A percentile compares a stretch with the other conserved stretches of the same genome.
Conservation (phyloP, 1,140 invertebrate genomes). For the Sarcophaga bullata region DNA sequence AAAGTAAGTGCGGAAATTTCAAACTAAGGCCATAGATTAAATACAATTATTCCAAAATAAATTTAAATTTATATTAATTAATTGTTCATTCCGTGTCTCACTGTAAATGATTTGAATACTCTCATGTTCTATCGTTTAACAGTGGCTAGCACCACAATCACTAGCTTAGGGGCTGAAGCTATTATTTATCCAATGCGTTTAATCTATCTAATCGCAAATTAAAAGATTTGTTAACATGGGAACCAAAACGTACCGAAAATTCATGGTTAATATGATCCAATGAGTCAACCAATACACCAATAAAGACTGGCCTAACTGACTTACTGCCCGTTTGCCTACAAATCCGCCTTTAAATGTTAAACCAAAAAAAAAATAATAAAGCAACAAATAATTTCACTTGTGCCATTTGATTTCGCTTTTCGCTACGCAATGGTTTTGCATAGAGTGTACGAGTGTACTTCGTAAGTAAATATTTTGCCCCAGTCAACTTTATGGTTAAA, state of each 20-base stretch:
- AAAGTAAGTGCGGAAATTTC: too few relatives aligned
- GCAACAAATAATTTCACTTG: background rate
- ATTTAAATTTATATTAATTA: too few relatives aligned
- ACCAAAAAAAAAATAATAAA: background rate
- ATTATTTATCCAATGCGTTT: conserved; percentile 32
- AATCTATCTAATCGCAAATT: conserved; percentile 33
- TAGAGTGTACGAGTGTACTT: background rate
- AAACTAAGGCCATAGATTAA: too few relatives aligned
- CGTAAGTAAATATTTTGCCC: background rate
- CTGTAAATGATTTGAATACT: background rate
- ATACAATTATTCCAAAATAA: too few relatives aligned
- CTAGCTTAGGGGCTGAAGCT: conserved; percentile 33
- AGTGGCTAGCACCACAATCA: too few relatives aligned
- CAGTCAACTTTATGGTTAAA: conserved; percentile 1
- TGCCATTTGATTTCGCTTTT: background rate
- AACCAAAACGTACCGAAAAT: background rate
- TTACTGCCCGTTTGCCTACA: background rate
- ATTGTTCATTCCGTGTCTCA: background rate
- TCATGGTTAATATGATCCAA: too few relatives aligned
- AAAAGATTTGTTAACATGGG: conserved; percentile 7
- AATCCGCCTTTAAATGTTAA: background rate
- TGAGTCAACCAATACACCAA: background rate
- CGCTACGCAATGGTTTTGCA: too few relatives aligned
- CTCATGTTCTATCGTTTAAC: background rate
- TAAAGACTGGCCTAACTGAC: background rate